Base-by-base conservation (phyloP, 2,888 invertebrate species). In the Spodoptera picta region DNA sequence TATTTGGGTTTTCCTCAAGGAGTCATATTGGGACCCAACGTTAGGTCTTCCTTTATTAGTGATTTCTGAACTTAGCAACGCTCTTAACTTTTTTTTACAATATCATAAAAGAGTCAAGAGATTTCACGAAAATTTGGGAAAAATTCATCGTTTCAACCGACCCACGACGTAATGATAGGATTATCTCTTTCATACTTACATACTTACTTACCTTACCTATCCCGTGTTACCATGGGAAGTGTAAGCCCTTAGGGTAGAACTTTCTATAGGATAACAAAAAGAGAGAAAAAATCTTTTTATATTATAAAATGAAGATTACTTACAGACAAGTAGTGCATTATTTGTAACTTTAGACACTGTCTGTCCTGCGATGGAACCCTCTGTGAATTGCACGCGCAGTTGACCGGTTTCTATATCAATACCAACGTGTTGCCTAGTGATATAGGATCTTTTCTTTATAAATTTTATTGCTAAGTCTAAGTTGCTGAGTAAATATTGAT, bases 361-460 rank as follows among this genome's bases (percentile, higher is more conserved):
- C 58, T 56, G 71, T 47, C 52, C 59, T 53, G 24, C 6, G 43
- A 65, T 51, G 66, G 66, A 65, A 72, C 76, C 71, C 71, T 65
- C 71, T 36, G 60, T 43, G 50, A 72, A 75, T 57, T 72, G 76
- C 76, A 72, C 71, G 59, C 59, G 71, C 71, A 72, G 52, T 75
- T 72, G 71, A 72, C 71, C 76, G 76, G 71, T 72, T 72, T 72
- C 71, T 65, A 57, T 71, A 75, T 60, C 66, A 72, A 71, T 72
- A 65, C 52, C 52, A 52, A 44, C 44, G 41, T 71, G 75, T 72
- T 75, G 71, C 76, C 66, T 71, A 71, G 76, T 54, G 76, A 54
- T 50, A 75, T 54, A 71, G 47, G 47, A 60, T 71, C 53, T 75
- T 64, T 50, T 3, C 14, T 65, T 48, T 60, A 45, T 11, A 49